phyloP scores from a whole-genome alignment of 2,113 vertebrate genomes.

The Sphyrna mokarran region DNA sequence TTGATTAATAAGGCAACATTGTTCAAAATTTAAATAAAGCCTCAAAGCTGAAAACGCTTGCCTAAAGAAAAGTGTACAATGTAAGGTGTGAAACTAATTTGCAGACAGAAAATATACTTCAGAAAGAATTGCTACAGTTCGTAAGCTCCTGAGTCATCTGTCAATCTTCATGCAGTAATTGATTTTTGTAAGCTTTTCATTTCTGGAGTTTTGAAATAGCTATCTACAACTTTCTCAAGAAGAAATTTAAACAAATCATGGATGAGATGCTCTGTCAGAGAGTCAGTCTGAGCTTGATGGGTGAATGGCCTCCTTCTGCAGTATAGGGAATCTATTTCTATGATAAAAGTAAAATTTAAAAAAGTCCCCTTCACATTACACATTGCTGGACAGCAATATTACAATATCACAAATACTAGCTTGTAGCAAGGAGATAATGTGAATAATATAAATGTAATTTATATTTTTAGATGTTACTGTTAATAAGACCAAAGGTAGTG shows the following conservation, averaged over 20 bases:
- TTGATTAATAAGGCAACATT: neutral
- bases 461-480: too few relatives aligned
- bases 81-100: neutral
- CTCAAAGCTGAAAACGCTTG: neutral
- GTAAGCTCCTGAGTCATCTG: neutral
- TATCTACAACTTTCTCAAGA: neutral
- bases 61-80: neutral
- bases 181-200: neutral
- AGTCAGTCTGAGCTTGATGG: too few relatives aligned
- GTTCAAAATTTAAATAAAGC: neutral
- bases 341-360: neutral
- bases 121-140: neutral
- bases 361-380: neutral
- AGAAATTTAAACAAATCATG: neutral
- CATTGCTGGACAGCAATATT: neutral
- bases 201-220: neutral
- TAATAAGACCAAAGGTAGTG: neutral
- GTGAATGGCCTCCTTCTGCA: too few relatives aligned
- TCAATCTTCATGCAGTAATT: neutral
- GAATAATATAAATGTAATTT: neutral
- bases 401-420: neutral
- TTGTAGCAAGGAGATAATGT: neutral
- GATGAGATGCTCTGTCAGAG: too few relatives aligned
- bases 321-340: too few relatives aligned
- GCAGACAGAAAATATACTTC: neutral